phyloP scores from a whole-genome alignment of 23 tunicate genomes.

The Trididemnum nubilum region DNA sequence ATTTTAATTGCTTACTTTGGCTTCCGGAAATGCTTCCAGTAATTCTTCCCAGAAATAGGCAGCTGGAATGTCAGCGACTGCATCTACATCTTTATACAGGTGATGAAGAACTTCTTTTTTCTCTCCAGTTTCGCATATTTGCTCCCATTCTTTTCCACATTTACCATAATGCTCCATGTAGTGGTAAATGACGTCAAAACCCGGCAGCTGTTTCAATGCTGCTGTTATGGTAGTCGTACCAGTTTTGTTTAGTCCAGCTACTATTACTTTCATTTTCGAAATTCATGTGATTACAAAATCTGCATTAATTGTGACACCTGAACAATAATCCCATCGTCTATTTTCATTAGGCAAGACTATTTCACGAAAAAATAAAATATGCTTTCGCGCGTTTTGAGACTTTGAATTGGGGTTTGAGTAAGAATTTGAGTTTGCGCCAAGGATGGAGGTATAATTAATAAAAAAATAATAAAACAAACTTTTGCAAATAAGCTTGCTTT shows the following conservation, averaged over 20 bases:
- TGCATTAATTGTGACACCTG: no score
- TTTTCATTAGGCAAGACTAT: no score
- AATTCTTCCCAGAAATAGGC: slow-evolving; percentile 20
- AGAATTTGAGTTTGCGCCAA: no score
- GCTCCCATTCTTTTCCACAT: slow-evolving; percentile 9
- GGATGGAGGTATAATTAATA: no score
- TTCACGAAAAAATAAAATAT: no score
- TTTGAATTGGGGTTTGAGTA: no score
- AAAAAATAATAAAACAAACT: no score
- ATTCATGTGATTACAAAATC: not conserved
- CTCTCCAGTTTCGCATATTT: slow-evolving; percentile 4
- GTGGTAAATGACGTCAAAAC: not conserved
- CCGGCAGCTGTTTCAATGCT: not conserved
- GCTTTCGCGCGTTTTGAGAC: no score
- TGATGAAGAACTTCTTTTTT: not conserved
- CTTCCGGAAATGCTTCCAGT: slow-evolving; percentile 20
- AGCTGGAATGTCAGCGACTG: slow-evolving; percentile 2
- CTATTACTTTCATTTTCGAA: slow-evolving; percentile 8
- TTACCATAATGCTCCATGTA: not conserved
- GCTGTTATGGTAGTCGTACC: slow-evolving; percentile 10
- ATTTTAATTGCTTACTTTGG: not conserved
- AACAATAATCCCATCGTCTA: no score
- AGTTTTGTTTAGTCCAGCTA: slow-evolving; percentile 13
- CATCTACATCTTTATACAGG: slow-evolving; percentile 15
- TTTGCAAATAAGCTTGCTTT: no score